Percentiles rank a stretch among this genome's conserved stretches.
phyloP scores from a whole-genome alignment of 1,140 invertebrate genomes.

The Drosophila pseudoobscura region DNA sequence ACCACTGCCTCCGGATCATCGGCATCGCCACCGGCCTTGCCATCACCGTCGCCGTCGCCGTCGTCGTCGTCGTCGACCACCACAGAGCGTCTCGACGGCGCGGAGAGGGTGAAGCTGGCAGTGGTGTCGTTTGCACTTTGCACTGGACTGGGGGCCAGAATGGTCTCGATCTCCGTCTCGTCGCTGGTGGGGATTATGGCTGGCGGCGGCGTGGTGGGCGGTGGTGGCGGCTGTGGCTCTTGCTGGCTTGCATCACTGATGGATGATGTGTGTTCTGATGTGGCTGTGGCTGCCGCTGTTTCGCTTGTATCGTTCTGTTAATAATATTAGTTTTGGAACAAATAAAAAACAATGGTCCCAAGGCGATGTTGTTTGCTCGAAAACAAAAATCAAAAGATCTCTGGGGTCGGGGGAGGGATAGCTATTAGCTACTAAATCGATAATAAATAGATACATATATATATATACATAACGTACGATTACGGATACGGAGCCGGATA shows the following conservation, averaged over 20 bases:
- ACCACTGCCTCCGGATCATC: constrained; percentile 46
- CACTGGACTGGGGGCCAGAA: constrained; percentile 14
- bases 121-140: constrained; percentile 67
- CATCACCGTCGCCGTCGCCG: constrained; percentile 19
- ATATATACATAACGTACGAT: constrained; percentile 51
- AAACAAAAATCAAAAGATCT: constrained; percentile 66
- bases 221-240: constrained; percentile 61
- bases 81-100: constrained; percentile 49
- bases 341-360: constrained; percentile 67
- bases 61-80: too few relatives aligned
- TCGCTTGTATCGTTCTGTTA: constrained; percentile 83
- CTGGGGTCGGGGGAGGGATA: not conserved
- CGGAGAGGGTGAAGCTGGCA: constrained; percentile 72
- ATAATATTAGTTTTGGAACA: constrained; percentile 82
- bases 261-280: constrained; percentile 17
- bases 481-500: constrained; percentile 30
- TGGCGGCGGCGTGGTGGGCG: constrained; percentile 65
- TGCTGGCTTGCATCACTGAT: constrained; percentile 31
- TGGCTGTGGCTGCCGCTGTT: constrained; percentile 43
- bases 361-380: constrained; percentile 21
- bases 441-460: constrained; percentile 8
- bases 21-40: constrained; percentile 16
- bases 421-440: not conserved
- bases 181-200: constrained; percentile 58
- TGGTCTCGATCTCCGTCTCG: constrained; percentile 62